Conservation (phyloP, 2,888 invertebrate species). For the Monoplex corrugatus region DNA sequence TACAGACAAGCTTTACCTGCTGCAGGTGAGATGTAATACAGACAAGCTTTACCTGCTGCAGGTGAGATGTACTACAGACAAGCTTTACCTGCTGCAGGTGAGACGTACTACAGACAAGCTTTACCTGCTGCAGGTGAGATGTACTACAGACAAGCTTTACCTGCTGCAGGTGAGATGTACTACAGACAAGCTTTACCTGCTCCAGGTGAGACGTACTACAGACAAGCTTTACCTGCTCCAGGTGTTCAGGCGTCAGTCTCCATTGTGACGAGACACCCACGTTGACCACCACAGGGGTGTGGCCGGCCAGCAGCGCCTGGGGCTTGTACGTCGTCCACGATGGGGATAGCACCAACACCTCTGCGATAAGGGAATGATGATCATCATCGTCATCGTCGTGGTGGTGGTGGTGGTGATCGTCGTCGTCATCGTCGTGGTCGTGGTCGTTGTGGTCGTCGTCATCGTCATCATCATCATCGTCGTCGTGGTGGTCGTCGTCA, state of each 20-base stretch:
- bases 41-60: no score
- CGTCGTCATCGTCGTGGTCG: neutral
- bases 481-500: neutral
- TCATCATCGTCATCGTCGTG: conserved; percentile 10
- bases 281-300: conserved; percentile 66
- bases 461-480: neutral
- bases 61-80: no score
- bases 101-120: no score
- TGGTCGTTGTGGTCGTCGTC: neutral
- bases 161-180: no score
- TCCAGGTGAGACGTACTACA: no score
- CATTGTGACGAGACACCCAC: conserved; percentile 70
- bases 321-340: conserved; percentile 80
- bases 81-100: no score
- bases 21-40: no score
- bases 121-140: no score
- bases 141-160: no score
- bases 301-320: conserved; percentile 74
- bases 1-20: no score
- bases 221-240: conserved; percentile 75
- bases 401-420: conserved; percentile 16
- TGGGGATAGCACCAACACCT: conserved; percentile 76
- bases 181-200: no score
- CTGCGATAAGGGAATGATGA: conserved; percentile 61
- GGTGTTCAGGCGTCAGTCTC: conserved; percentile 71